phyloP scores from a whole-genome alignment of 64 coral and sea anemone genomes.

The Catalaphyllia jardinei region DNA sequence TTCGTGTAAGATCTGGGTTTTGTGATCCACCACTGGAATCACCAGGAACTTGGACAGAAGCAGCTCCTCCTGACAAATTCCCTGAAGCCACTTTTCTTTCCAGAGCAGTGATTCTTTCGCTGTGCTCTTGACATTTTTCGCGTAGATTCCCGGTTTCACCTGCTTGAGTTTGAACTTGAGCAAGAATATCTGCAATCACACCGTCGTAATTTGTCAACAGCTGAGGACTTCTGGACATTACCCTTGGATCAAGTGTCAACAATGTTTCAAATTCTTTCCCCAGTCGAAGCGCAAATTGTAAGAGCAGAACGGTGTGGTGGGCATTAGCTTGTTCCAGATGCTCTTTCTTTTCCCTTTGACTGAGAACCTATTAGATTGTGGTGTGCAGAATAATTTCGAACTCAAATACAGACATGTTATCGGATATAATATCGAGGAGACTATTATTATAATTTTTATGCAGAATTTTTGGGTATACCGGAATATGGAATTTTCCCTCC shows the following conservation, averaged over 20 bases:
- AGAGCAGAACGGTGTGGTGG: background rate
- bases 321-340: background rate
- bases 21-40: background rate
- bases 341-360: conserved; percentile 7
- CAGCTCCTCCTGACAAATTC: background rate
- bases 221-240: conserved; percentile 6
- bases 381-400: background rate
- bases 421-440: no score
- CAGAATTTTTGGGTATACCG: no score
- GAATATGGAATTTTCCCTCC: no score
- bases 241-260: background rate
- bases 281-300: background rate
- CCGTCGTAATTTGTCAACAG: conserved; percentile 3
- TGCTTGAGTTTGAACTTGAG: background rate
- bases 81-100: background rate
- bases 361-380: background rate
- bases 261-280: background rate
- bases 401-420: no score
- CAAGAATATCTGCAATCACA: background rate
- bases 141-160: background rate
- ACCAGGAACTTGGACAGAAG: background rate
- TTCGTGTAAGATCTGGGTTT: background rate
- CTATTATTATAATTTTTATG: no score
- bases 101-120: background rate
- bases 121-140: background rate